Base-by-base conservation (phyloP, 2,113 vertebrate genomes). In the Neogobius melanostomus region DNA sequence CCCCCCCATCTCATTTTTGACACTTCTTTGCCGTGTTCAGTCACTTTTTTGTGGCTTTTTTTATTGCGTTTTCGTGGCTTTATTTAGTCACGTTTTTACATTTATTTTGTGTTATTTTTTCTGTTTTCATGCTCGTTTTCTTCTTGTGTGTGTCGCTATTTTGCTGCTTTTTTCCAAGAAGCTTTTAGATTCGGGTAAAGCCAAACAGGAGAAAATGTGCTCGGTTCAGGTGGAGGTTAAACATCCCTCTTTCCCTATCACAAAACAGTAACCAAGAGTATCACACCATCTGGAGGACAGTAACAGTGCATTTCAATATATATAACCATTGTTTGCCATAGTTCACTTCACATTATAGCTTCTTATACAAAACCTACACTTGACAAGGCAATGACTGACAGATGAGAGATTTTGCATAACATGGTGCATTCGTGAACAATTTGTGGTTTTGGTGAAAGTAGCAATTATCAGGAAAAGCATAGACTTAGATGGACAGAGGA, bases 321-420 rank as follows among this genome's bases (percentile, higher is more conserved):
- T 54, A 52, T 63, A 79, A 87, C 69, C 79, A 82, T 74, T 51
- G 83, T 81, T 74, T 51, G 83, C 80, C 80, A 82, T 80, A 59
- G 79, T 87, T 82, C 83, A 86, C 84, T 82, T 88, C 80, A 92
- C 87, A 86, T 81, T 69, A 89, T 79, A 85, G 79, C 72, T 76
- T 66, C 63, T 83, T 71, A 76, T 82, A 84, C 83, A 72, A 75
- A 82, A 89, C 69, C 68, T 64, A 85, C 81, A 87, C 78, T 75
- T 79, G 66, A 85, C 86, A 82, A 83, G 84, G 82, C 77, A 83
- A 85, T 73, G 75, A 86, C 64, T 73, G 75, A 86, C 64, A 71
- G 68, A 63, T 75, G 81, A 72, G 70, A 36, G 74, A 80, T 74
- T 65, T 62, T 21, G 21, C 62, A 64, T n/a, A 48, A 48, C 7